Evolutionary conservation across 2,113 vertebrate species (phyloP).

Genomic region (Tupaia chinensis): DNA sequence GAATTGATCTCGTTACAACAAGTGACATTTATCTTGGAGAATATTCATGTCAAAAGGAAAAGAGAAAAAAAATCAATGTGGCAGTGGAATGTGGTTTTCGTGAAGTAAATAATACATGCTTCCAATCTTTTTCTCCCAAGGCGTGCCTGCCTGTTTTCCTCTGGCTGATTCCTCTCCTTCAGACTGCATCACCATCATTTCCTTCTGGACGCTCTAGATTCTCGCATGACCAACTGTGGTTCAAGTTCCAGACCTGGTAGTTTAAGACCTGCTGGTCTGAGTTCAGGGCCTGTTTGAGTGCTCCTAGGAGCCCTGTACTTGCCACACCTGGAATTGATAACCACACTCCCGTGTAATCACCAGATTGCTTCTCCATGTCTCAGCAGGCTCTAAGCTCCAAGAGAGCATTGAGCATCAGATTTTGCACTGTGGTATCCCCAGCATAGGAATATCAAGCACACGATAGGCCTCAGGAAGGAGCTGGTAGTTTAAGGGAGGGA

Average conservation of each 20-base stretch:
- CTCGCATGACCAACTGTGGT: no score
- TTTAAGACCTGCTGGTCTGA: background rate
- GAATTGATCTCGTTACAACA: background rate
- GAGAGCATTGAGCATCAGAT: background rate
- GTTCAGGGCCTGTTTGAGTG: background rate
- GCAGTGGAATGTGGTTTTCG: background rate
- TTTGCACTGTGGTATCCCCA: background rate
- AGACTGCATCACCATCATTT: background rate
- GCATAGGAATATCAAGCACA: background rate
- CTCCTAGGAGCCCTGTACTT: background rate
- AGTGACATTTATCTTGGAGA: background rate
- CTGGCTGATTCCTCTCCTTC: background rate
- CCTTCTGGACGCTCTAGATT: background rate
- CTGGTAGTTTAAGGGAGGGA: background rate
- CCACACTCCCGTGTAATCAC: background rate
- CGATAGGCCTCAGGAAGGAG: background rate
- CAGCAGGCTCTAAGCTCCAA: background rate
- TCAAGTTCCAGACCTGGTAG: no score
- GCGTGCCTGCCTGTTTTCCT: background rate
- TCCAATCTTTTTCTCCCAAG: background rate
- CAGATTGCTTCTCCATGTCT: background rate
- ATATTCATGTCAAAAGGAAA: background rate
- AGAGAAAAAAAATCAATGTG: background rate
- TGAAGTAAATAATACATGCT: background rate
- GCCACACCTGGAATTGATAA: rapidly evolving